Evolutionary conservation across 2,113 vertebrate species (phyloP).

Genomic region (Macroglossus sobrinus): DNA sequence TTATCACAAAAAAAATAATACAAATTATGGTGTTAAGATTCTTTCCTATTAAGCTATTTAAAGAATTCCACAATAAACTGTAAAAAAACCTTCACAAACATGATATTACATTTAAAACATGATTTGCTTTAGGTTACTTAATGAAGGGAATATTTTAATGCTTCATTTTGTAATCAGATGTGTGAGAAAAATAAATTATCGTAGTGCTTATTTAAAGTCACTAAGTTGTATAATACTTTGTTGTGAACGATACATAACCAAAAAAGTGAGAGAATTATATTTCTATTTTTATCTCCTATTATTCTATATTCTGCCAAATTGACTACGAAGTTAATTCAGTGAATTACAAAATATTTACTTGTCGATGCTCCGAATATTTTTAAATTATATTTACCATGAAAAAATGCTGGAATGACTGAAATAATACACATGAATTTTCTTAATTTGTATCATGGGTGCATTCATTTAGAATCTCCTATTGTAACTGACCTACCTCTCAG

Average conservation of each 20-base stretch:
- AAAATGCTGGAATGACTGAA: neutral
- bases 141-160: neutral
- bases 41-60: neutral
- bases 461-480: neutral
- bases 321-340: neutral
- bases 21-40: neutral
- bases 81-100: neutral
- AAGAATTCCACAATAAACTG: neutral
- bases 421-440: neutral
- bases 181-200: neutral
- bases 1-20: neutral
- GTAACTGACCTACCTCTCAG: neutral
- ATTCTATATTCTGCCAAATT: neutral
- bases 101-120: neutral
- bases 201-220: neutral
- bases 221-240: neutral
- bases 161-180: neutral
- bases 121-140: neutral
- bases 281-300: neutral
- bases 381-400: neutral
- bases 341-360: neutral
- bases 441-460: neutral
- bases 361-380: neutral
- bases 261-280: neutral
- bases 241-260: neutral